A percentile compares a stretch with the other conserved stretches of the same genome.
phyloP scores from a whole-genome alignment of 2,888 invertebrate genomes.

The Hydropsyche betteni region DNA sequence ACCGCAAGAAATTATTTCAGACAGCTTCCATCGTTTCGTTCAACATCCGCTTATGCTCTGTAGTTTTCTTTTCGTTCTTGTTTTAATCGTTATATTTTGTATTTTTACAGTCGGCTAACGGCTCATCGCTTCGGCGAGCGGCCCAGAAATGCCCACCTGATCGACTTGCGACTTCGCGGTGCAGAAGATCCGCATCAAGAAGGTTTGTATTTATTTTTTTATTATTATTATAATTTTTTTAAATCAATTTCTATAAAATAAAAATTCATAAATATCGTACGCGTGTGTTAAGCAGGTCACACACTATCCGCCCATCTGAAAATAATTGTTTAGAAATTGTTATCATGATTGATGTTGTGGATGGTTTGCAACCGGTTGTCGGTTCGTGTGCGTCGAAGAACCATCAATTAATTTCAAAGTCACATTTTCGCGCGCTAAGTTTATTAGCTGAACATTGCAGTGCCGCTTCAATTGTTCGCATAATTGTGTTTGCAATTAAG shows the following conservation, averaged over 20 bases:
- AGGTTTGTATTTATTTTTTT: conserved; percentile 45
- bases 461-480: conserved; percentile 13
- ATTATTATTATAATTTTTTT: too few species aligned
- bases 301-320: too few species aligned
- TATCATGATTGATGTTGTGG: too few species aligned
- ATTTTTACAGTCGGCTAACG: conserved; percentile 47
- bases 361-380: too few species aligned
- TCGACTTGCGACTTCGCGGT: conserved; percentile 44
- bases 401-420: too few species aligned
- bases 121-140: conserved; percentile 48
- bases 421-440: too few species aligned
- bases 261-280: neutral
- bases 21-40: neutral
- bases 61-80: neutral
- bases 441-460: neutral
- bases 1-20: too few species aligned
- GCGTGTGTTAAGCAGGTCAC: neutral
- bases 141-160: conserved; percentile 51
- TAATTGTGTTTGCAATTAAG: conserved; percentile 8
- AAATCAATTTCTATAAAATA: too few species aligned
- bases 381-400: too few species aligned
- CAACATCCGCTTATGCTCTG: neutral
- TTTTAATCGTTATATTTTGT: conserved; percentile 8
- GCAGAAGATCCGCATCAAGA: conserved; percentile 47
- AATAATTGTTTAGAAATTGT: too few species aligned